A percentile compares a stretch with the other conserved stretches of the same genome.
These are phyloP conservation scores for Dreissena polymorpha DNA, from an alignment of 1,140 invertebrate genomes.

Conservation along the genomic window DNA sequence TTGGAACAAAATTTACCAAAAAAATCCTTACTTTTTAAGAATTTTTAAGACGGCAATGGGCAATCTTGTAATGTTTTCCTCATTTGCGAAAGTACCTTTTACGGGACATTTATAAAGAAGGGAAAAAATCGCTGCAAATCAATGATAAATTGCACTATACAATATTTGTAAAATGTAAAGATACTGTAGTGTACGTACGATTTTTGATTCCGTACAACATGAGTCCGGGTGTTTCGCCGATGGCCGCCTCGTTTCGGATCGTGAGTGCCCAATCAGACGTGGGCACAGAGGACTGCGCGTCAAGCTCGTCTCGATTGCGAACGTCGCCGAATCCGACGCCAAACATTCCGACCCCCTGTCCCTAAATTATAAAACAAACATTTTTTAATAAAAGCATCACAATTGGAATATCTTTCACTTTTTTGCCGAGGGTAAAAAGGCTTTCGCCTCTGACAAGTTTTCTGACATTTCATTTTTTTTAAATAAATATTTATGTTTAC, in stretches of 20 bases:
- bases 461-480: too few species aligned
- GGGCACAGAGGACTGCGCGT: slow-evolving; percentile 66
- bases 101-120: too few species aligned
- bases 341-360: slow-evolving; percentile 64
- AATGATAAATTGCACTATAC: too few species aligned
- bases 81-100: too few species aligned
- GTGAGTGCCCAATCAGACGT: slow-evolving; percentile 56
- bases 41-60: too few species aligned
- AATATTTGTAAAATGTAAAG: too few species aligned
- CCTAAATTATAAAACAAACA: slow-evolving; percentile 36
- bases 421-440: not conserved
- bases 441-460: too few species aligned
- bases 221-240: slow-evolving; percentile 55
- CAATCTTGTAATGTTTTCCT: too few species aligned
- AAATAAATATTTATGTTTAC: too few species aligned
- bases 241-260: slow-evolving; percentile 41
- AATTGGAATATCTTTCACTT: slow-evolving; percentile 5
- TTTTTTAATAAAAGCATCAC: not conserved
- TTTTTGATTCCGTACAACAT: slow-evolving; percentile 52
- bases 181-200: slow-evolving; percentile 18
- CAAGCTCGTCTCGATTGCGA: slow-evolving; percentile 62
- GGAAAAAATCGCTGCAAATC: too few species aligned
- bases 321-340: slow-evolving; percentile 67
- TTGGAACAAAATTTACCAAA: too few species aligned
- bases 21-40: too few species aligned